A percentile compares a stretch with the other conserved stretches of the same genome.
Evolutionary conservation across 1,140 invertebrate species (phyloP).

Genomic region (Colletes gigas): DNA sequence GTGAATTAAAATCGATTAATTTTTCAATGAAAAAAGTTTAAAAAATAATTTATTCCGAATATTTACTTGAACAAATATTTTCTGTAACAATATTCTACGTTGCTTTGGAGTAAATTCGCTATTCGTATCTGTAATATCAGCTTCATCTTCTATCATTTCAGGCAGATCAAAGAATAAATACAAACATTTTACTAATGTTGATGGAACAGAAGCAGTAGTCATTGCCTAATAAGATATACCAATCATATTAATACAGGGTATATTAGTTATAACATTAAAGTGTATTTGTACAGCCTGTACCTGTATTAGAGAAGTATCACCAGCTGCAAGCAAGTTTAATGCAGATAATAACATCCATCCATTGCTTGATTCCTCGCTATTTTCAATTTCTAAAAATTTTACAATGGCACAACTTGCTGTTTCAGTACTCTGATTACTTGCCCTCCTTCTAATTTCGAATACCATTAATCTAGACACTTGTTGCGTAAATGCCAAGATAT

Average conservation of each 20-base stretch:
- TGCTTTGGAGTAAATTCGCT: constrained; percentile 96
- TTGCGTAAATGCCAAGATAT: constrained; percentile 95
- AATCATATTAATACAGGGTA: neutral
- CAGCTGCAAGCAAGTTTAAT: constrained; percentile 93
- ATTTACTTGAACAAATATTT: constrained; percentile 96
- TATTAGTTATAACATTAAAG: neutral
- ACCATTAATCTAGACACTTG: constrained; percentile 98
- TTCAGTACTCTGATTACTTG: constrained; percentile 97
- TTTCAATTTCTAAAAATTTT: constrained; percentile 96
- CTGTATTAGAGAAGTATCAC: constrained; percentile 89
- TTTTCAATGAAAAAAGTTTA: neutral
- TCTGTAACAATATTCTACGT: constrained; percentile 94
- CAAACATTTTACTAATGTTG: constrained; percentile 98
- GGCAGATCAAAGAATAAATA: constrained; percentile 99
- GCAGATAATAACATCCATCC: constrained; percentile 98
- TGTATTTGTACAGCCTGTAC: constrained; percentile 81
- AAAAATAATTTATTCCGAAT: constrained; percentile 18
- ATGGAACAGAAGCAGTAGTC: constrained; percentile 97
- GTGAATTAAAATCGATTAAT: constrained; percentile 61
- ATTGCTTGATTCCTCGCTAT: constrained; percentile 95
- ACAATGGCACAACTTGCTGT: constrained; percentile 97
- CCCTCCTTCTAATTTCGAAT: constrained; percentile 94
- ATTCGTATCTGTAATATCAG: constrained; percentile 86
- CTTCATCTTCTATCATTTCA: constrained; percentile 91
- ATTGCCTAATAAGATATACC: constrained; percentile 87